Base-by-base conservation (phyloP, 2,113 vertebrate species). In the Chionomys nivalis region DNA sequence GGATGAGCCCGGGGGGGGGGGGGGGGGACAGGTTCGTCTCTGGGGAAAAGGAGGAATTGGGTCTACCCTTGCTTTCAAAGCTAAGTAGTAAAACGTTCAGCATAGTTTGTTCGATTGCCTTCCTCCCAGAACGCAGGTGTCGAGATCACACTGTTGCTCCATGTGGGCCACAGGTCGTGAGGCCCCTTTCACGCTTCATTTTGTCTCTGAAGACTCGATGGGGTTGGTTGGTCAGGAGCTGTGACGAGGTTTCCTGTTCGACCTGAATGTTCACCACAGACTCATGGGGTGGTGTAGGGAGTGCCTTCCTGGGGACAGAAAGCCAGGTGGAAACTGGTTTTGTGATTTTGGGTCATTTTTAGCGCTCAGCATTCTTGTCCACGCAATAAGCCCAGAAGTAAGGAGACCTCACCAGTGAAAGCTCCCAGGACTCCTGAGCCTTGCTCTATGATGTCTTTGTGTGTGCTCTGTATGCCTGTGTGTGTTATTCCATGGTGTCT, bases 221-320 rank as follows among this genome's bases (percentile, higher is more conserved):
- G 16, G 8, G 36, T 85, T 70, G 77, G 39, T 16, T 70, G 82
- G 39, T 12, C 7, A 65, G 28, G 36, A 23, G 17, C 42, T 39
- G 6, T 72, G 65, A 52, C 31, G 19, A 11, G 72, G 39, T 36
- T 70, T 91, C 47, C n/a, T 89, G 36, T n/a, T 13, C 1, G 17
- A 33, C 61, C 42, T 14, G 3, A 12, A 5, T 68, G 24, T 39
- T 83, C 17, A 1, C 9, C 1, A 4, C 11, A 8, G 7, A 2
- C 9, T 3, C 31, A 21, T 75, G 66, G 26, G 26, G 14, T 19
- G 63, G 61, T n/a, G 31, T 0, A 33, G 11, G 21, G 52, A 11
- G 17, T 47, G 55, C 28, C 78, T 31, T 6, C 5, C 42, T 61
- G 31, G 24, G 89, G 55, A 44, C 36, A 1, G 72, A 42, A 88